Evolutionary conservation across 2,888 invertebrate genomes (phyloP), one percentile per base, ranked within the genome.

Genomic region (Theodoxus fluviatilis): DNA sequence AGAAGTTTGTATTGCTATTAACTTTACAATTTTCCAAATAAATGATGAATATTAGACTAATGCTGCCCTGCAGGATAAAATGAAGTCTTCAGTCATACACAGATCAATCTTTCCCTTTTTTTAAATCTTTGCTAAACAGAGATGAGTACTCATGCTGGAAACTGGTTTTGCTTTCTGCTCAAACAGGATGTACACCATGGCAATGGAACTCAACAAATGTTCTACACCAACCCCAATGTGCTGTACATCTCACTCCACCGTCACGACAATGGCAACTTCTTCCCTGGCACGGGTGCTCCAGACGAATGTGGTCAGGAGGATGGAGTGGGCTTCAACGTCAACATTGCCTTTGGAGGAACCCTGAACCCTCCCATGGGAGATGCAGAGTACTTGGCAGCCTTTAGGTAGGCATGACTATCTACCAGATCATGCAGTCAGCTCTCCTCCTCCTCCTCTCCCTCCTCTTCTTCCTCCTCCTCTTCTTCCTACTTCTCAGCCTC

Each of bases 191-290:
- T 98, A 71, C 98, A 98, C 89, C 98, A 98, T 90, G 98, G 98
- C 59, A 98, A 98, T 89, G 98, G 98, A 71, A 98, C 98, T 69
- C 98, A 99, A 88, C 95, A 98, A 88, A 95, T 96, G 87, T 98
- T 98, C 90, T 98, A 98, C 89, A 93, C 94, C 84, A 96, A 97
- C 89, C 94, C 95, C 65, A 91, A 93, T 84, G 94, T 98, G 80
- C 91, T 99, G 80, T 99, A 98, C 90, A 91, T 99, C 84, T 97
- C 97, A 79, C 92, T 99, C 86, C 99, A 99, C 90, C 93, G 99
- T 80, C 98, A 99, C 90, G 99, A 99, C 90, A 96, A 97, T 87
- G 99, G 98, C 40, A 98, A 98, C 89, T 98, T 98, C 90, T 98
- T 98, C 90, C 98, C 98, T n/a, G 99, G 98, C 75, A 99, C 99